Conservation (phyloP, 1,140 invertebrate species). For the Lucilia cuprina region DNA sequence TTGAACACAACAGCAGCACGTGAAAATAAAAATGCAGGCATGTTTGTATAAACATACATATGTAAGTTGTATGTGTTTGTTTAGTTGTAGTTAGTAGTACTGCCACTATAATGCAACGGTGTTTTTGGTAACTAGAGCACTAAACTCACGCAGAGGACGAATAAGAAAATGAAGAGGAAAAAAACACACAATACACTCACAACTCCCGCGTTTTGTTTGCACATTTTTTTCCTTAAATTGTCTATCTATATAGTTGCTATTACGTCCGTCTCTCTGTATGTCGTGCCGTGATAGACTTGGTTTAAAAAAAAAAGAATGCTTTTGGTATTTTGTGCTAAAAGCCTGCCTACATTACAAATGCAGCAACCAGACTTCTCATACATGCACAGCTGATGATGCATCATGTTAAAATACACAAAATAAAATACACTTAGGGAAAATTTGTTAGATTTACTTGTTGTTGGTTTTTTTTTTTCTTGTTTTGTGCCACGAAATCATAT, state of each 20-base stretch:
- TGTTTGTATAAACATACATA: too few relatives aligned
- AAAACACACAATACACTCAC: background rate
- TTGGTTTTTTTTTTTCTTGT: too few relatives aligned
- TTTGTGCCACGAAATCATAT: too few relatives aligned
- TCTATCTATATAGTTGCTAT: background rate
- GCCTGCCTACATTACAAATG: background rate
- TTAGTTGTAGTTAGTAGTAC: background rate
- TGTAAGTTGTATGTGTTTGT: background rate
- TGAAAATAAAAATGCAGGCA: background rate
- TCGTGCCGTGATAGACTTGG: too few relatives aligned
- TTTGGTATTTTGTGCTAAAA: background rate
- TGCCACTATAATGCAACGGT: background rate
- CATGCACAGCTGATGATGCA: too few relatives aligned
- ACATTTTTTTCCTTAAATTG: background rate
- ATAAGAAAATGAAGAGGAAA: background rate
- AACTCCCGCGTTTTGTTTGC: background rate
- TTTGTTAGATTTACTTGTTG: too few relatives aligned
- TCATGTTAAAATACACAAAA: too few relatives aligned
- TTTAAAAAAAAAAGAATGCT: too few relatives aligned
- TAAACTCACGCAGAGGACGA: background rate
- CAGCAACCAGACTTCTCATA: too few relatives aligned
- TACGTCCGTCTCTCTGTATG: background rate
- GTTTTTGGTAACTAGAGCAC: slow-evolving; percentile 6
- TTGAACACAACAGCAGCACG: background rate
- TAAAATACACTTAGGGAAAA: too few relatives aligned